These are phyloP conservation scores for Agrochola macilenta DNA, from an alignment of 2,888 invertebrate species.

Conservation along the genomic window DNA sequence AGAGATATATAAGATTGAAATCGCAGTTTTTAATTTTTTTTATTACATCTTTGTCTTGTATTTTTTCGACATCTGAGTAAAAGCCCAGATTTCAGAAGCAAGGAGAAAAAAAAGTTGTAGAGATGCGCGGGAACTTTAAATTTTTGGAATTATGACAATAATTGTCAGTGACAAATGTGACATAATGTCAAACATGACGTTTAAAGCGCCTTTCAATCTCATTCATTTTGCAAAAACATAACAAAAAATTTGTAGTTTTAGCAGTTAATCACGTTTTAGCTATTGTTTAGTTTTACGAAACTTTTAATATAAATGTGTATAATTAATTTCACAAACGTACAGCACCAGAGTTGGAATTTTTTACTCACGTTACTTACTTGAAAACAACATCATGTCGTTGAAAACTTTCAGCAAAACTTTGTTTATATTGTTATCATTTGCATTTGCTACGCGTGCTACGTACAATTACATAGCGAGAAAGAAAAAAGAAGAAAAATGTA, in stretches of 20 bases:
- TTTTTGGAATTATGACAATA: constrained; percentile 1
- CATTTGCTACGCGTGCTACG: constrained; percentile 73
- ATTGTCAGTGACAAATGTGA: background rate
- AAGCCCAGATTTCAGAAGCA: background rate
- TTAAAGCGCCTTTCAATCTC: background rate
- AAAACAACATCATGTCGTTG: constrained; percentile 40
- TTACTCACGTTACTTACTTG: background rate
- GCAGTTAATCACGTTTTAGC: background rate
- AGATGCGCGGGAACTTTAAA: constrained; percentile 18
- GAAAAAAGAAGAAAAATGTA: constrained; percentile 65
- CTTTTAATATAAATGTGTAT: background rate
- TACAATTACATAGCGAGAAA: constrained; percentile 73
- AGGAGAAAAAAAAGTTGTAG: background rate
- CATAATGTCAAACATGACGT: background rate
- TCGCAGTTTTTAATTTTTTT: background rate
- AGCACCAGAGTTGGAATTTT: background rate
- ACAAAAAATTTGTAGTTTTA: background rate
- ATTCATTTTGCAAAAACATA: background rate
- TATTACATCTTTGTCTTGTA: too few relatives aligned
- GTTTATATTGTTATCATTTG: constrained; percentile 72
- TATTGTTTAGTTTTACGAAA: background rate
- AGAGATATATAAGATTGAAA: too few relatives aligned
- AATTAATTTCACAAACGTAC: background rate
- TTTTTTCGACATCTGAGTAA: background rate
- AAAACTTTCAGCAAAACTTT: constrained; percentile 62